phyloP scores from a whole-genome alignment of 2,113 vertebrate genomes.

The Campylomormyrus tamandua region DNA sequence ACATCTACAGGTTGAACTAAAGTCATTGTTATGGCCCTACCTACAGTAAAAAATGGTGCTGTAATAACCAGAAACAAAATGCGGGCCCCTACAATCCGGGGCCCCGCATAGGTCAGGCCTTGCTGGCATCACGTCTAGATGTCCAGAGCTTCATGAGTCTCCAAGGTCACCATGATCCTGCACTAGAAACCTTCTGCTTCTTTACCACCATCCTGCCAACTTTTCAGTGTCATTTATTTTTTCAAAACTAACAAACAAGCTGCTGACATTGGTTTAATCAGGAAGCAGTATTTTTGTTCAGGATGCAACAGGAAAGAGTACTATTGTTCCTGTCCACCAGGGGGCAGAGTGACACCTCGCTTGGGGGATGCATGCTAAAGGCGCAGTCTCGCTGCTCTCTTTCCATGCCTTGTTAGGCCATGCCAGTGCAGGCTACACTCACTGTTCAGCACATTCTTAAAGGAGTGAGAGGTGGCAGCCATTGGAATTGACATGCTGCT shows the following conservation, averaged over 20 bases:
- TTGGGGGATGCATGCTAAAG: neutral
- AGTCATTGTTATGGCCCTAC: neutral
- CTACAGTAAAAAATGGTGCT: neutral
- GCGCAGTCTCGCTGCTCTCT: neutral
- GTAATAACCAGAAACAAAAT: neutral
- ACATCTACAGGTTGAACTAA: neutral
- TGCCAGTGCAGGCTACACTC: neutral
- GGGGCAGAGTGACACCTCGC: neutral
- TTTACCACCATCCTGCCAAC: neutral
- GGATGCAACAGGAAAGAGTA: neutral
- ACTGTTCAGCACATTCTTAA: neutral
- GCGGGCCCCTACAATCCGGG: neutral
- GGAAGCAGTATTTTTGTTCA: neutral
- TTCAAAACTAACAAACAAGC: neutral
- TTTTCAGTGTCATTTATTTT: neutral
- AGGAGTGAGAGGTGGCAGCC: neutral
- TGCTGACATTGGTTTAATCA: neutral
- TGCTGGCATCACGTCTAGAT: neutral
- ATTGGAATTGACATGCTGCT: neutral
- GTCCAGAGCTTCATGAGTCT: neutral
- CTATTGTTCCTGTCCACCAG: neutral
- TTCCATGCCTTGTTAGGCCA: neutral
- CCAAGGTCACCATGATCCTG: neutral
- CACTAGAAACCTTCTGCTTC: neutral
- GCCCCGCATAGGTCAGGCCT: neutral